A percentile compares a stretch with the other conserved stretches of the same genome.
phyloP scores from a whole-genome alignment of 2,888 invertebrate species.

The Unio pictorum region DNA sequence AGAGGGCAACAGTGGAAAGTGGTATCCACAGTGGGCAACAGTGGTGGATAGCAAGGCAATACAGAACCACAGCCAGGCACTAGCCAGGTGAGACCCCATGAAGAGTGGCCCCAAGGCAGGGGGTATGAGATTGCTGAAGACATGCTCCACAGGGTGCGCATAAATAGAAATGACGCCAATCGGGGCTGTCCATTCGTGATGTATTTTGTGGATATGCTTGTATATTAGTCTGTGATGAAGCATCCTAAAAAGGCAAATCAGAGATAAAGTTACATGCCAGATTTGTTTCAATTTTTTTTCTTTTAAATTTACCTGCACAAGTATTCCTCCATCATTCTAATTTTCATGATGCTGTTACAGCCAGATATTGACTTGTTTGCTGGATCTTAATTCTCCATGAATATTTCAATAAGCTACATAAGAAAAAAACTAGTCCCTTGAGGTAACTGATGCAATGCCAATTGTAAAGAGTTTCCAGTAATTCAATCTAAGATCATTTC shows the following conservation, averaged over 20 bases:
- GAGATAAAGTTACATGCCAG: not conserved
- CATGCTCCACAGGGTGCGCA: conserved; percentile 83
- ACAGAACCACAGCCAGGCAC: conserved; percentile 81
- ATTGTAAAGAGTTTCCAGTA: too few relatives aligned
- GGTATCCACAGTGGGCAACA: conserved; percentile 88
- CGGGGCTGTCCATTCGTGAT: conserved; percentile 91
- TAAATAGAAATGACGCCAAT: conserved; percentile 87
- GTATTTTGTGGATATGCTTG: conserved; percentile 87
- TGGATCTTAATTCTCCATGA: too few relatives aligned
- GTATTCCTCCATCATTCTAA: too few relatives aligned
- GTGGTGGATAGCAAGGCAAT: conserved; percentile 85
- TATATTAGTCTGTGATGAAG: conserved; percentile 83
- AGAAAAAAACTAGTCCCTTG: too few relatives aligned
- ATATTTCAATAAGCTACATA: too few relatives aligned
- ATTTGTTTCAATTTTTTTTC: not conserved
- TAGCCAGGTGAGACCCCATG: conserved; percentile 78
- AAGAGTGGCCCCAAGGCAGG: conserved; percentile 77
- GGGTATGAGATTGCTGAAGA: conserved; percentile 84
- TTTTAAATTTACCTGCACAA: not conserved
- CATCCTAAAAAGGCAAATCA: conserved; percentile 74
- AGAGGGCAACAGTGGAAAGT: conserved; percentile 87
- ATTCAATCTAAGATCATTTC: too few relatives aligned
- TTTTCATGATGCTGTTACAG: too few relatives aligned
- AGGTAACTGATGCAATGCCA: too few relatives aligned
- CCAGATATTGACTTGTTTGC: too few relatives aligned